These are phyloP conservation scores for Heliconius charithonia DNA, from an alignment of 2,888 invertebrate species.

Conservation along the genomic window DNA sequence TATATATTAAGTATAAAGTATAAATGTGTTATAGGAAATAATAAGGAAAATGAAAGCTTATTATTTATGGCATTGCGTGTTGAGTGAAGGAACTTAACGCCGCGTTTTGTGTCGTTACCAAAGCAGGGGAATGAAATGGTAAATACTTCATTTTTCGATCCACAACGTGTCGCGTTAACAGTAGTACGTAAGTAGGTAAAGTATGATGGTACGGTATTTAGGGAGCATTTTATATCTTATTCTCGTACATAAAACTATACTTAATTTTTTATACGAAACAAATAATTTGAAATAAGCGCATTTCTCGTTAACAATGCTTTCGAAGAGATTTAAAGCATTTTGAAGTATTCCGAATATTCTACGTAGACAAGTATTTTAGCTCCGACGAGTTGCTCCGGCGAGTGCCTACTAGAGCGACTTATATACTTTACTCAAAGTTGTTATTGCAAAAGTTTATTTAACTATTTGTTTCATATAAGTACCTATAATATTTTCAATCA, in stretches of 20 bases:
- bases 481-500: not conserved
- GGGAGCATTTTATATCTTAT: too few species aligned
- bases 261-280: not conserved
- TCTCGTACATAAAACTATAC: too few species aligned
- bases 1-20: not conserved
- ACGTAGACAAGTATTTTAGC: conserved; percentile 10
- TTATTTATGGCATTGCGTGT: too few species aligned
- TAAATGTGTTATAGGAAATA: not conserved
- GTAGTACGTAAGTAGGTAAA: too few species aligned
- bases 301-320: not conserved
- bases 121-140: too few species aligned
- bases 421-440: not conserved
- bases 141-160: too few species aligned
- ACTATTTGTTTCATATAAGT: not conserved
- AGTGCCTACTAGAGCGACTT: conserved; percentile 6
- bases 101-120: too few species aligned
- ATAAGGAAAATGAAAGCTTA: not conserved
- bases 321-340: conserved; percentile 15
- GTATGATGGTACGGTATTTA: too few species aligned
- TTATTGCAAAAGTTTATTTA: not conserved
- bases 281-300: not conserved
- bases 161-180: too few species aligned
- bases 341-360: conserved; percentile 12
- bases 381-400: not conserved
- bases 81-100: too few species aligned